Evolutionary conservation across 2,888 invertebrate species (phyloP), one percentile per base, ranked within the genome.

Genomic region (Cryptocheilus praepositus): DNA sequence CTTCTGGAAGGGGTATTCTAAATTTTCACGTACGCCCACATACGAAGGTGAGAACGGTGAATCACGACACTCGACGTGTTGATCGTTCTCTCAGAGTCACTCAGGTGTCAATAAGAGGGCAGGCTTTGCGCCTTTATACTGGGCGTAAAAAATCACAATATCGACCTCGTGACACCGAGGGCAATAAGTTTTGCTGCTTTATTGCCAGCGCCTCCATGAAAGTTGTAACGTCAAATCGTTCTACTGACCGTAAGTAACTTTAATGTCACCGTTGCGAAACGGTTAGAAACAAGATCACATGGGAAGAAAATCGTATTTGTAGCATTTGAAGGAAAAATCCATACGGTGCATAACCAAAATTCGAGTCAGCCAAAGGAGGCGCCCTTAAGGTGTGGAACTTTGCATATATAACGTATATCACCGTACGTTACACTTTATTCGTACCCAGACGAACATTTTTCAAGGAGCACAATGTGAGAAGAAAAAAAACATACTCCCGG

Each of bases 171-270:
- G 2, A 49, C 8, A 5, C 83, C 79, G 80, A 77, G 75, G 77
- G 76, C 82, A 85, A 84, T 86, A 86, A 85, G 81, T 85, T 83
- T 75, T 76, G 79, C 76, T 77, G 80, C 79, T 86, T 86, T 86
- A 86, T 86, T 82, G 85, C 71, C 76, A 77, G 70, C 66, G 76
- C 79, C 85, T 84, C 83, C 80, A 71, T 78, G 83, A 83, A 83
- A 67, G 67, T 59, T 58, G 60, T 61, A 52, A 73, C 73, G 80
- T 74, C 74, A 71, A 75, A 77, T 76, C 75, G 75, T 75, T 73
- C 73, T 70, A 70, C 66, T 52, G 67, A 71, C 70, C 74, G 57
- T 15, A 44, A 53, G 46, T 45, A 2, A 25, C 7, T 2, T 13
- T 43, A 46, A 54, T 36, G 25, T n/a, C n/a, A n/a, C n/a, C n/a